Conservation (phyloP, 2,797 vertebrate genomes). For the Melanitta fusca region DNA sequence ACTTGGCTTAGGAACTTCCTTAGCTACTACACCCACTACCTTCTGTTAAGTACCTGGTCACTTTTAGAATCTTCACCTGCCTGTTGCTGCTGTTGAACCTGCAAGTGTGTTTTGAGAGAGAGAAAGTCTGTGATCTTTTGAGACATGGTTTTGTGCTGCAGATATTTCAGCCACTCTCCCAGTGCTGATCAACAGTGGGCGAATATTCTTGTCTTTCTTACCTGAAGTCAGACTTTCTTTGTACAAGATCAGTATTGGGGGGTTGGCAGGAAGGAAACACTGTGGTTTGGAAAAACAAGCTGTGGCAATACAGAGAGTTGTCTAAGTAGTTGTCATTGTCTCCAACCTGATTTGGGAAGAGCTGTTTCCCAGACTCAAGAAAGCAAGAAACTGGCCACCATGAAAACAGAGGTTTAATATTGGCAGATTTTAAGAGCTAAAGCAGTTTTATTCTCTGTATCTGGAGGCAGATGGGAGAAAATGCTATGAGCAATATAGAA, state of each 20-base stretch:
- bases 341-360: not conserved
- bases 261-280: not conserved
- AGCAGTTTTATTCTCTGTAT: not conserved
- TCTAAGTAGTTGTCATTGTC: not conserved
- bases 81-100: not conserved
- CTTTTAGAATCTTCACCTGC: not conserved
- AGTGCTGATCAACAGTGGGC: not conserved
- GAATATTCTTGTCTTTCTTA: not conserved
- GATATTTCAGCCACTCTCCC: not conserved
- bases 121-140: accelerated
- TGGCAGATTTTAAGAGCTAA: not conserved
- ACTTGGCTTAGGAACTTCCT: not conserved
- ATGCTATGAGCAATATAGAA: not conserved
- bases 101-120: not conserved
- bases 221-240: not conserved
- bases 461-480: not conserved
- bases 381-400: not conserved
- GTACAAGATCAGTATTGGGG: not conserved
- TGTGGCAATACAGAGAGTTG: not conserved
- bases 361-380: not conserved
- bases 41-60: not conserved
- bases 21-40: not conserved
- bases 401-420: not conserved
- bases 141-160: not conserved
- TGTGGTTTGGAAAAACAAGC: not conserved